Percentiles rank a stretch among this genome's conserved stretches.
Conservation (phyloP, 1,140 invertebrate species). For the Rhynchophorus ferrugineus region DNA sequence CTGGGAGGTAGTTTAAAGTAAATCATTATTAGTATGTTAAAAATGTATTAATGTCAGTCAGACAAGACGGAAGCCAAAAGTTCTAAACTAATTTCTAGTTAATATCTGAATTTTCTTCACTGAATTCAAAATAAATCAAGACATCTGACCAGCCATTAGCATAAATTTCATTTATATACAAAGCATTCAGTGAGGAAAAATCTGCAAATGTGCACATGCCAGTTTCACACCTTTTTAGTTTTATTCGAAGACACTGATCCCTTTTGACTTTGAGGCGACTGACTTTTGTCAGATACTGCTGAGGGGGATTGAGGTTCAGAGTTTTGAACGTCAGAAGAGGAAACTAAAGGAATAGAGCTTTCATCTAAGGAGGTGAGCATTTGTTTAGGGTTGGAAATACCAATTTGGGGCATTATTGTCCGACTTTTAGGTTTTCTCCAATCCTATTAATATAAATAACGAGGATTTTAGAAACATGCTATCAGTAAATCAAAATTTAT, state of each 20-base stretch:
- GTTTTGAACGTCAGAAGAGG: conserved; percentile 43
- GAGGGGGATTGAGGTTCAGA: conserved; percentile 44
- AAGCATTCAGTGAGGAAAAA: conserved; percentile 12
- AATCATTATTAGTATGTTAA: not conserved
- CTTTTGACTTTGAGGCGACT: conserved; percentile 52
- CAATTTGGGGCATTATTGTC: conserved; percentile 59
- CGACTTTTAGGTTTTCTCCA: conserved; percentile 69
- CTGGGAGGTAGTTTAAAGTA: not conserved
- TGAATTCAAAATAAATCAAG: not conserved
- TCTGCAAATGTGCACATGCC: conserved; percentile 30
- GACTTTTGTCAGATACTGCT: conserved; percentile 42
- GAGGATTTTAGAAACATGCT: conserved; percentile 24
- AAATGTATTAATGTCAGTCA: not conserved
- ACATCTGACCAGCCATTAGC: not conserved
- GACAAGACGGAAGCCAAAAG: not conserved
- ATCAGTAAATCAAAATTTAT: conserved; percentile 4
- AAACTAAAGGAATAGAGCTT: conserved; percentile 40
- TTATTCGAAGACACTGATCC: conserved; percentile 47
- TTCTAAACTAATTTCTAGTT: conserved; percentile 1
- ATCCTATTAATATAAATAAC: conserved; percentile 48
- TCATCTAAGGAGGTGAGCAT: conserved; percentile 42
- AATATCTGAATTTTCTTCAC: not conserved
- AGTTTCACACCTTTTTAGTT: conserved; percentile 52
- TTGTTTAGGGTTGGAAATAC: conserved; percentile 48
- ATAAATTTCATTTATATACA: conserved; percentile 8